Percentiles rank a stretch among this genome's conserved stretches.
phyloP scores from a whole-genome alignment of 2,113 vertebrate genomes.

The Trogon melanurus region DNA sequence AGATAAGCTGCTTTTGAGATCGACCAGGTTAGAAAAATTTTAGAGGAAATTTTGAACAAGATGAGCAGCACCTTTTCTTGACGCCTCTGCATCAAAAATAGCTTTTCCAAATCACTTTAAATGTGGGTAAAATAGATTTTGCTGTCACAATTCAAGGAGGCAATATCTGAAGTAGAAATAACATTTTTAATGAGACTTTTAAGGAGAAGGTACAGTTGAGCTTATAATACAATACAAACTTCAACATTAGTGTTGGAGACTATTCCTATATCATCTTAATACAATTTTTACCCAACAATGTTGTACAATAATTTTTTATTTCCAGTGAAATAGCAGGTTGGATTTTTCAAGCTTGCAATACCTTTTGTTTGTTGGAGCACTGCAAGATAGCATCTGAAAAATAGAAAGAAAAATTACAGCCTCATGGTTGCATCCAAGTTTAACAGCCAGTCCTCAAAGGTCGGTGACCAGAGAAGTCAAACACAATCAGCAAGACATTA shows the following conservation, averaged over 20 bases:
- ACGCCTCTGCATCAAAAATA: background rate
- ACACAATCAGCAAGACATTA: background rate
- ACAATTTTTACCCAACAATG: background rate
- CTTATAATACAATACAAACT: background rate
- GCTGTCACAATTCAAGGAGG: background rate
- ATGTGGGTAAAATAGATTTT: background rate
- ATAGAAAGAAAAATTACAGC: background rate
- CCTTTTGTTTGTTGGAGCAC: background rate
- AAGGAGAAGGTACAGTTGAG: background rate
- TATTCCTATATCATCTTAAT: background rate
- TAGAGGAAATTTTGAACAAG: background rate
- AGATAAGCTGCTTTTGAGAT: background rate
- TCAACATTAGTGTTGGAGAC: background rate
- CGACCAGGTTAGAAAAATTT: background rate
- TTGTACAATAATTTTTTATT: slow-evolving; percentile 8
- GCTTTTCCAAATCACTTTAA: slow-evolving; percentile 9
- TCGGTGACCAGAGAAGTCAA: background rate
- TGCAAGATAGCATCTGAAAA: background rate
- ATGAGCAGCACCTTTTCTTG: background rate
- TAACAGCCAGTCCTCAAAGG: background rate
- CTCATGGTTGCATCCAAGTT: background rate
- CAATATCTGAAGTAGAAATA: slow-evolving; percentile 6
- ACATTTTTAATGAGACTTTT: background rate
- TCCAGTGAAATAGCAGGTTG: background rate
- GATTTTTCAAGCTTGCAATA: background rate